Evolutionary conservation across 1,140 invertebrate genomes (phyloP), one percentile per base, ranked within the genome.

Genomic region (Colletes latitarsis): DNA sequence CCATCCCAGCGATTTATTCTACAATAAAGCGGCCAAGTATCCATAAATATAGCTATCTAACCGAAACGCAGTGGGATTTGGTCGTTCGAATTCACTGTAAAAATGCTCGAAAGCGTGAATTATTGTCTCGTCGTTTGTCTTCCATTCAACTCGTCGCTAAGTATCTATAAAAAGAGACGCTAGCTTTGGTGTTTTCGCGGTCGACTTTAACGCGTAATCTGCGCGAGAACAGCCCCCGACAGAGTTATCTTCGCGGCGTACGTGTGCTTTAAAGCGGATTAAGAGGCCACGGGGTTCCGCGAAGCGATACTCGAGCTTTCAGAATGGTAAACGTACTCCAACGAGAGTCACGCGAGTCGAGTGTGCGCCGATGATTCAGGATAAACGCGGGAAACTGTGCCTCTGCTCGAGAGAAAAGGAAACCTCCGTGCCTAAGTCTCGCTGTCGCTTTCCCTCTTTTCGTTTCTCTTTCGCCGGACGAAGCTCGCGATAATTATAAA

Each of bases 191-290:
- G 30, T 30, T 30, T 30, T 30, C 49, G 9, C 39, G n/a, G 43
- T 43, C 62, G 49, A 43, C 68, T 83, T 76, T 41, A 55, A 57
- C 17, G 64, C 15, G n/a, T 77, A 82, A 83, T 84, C 68, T 71
- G 41, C 74, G 63, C 46, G 64, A 60, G 55, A 76, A 76, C 57
- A 83, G 58, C 15, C n/a, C 30, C 14, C 12, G 57, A n/a, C 2
- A n/a, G 67, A 83, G 60, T 81, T 83, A 81, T 81, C 68, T 66
- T 6, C 14, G 43, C 72, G 30, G 64, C 8, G 8, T 64, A 49
- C 57, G 52, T 74, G 49, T 82, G 43, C 39, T 69, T 30, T 82
- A 64, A 84, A 53, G 30, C 64, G 66, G 75, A 74, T 83, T 60
- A 74, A 84, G 58, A 43, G 64, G 14, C 66, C 82, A 2, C 30